Base-by-base conservation (phyloP, 1,140 invertebrate genomes). In the Nylanderia fulva region DNA sequence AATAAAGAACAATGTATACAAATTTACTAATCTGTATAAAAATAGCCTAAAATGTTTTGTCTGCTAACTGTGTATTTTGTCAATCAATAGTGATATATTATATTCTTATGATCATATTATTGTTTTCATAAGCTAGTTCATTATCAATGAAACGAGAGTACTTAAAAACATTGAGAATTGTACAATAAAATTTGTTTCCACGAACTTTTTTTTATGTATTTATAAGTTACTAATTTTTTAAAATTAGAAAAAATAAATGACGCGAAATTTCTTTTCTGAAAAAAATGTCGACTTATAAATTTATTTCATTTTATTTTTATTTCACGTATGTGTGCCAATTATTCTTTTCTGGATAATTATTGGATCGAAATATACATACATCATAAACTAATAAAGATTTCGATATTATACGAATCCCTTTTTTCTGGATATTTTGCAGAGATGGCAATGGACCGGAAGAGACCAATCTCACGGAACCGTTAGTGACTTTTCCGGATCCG, bases 401-500 rank as follows among this genome's bases (percentile, higher is more conserved):
- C 9, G 11, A 33, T 36, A 71, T 45, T 0, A n/a, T n/a, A 48
- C 3, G 18, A 39, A 54, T 42, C 18, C 18, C 6, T 69, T 68
- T 18, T 63, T 45, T 84, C 1, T 80, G 24, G 13, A 39, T 11
- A 75, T 76, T 84, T 87, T 85, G 33, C 54, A 95, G 94, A 72
- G 93, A 95, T 36, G 88, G 88, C 48, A 92, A 75, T 84, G 93
- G 90, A 8, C 48, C 89, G 4, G 93, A 93, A 52, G 96, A 93
- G 92, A 89, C 92, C 61, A 95, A 96, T 86, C 92, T 95, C 85
- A 92, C 93, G 9, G 96, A 97, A 90, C 97, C 97, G 3, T 91
- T 97, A 82, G 97, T 98, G 18, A 98, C 97, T 60, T 97, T 97
- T 93, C 97, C 97, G 0, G 97, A 98, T 91, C 96, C 96, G 0